Conservation (phyloP, 2,113 vertebrate genomes). For the Pollachius pollachius region DNA sequence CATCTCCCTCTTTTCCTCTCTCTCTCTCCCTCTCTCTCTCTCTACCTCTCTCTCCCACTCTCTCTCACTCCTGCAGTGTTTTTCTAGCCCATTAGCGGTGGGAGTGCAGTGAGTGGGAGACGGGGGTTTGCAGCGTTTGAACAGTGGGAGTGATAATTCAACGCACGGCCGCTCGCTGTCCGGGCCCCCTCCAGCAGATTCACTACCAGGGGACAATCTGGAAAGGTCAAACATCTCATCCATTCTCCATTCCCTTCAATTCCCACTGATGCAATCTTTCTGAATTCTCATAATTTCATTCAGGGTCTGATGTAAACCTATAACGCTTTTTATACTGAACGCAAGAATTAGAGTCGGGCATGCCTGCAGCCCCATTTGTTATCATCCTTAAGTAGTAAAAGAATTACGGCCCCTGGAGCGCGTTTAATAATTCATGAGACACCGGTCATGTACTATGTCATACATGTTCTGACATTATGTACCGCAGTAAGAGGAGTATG, state of each 20-base stretch:
- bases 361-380: no score
- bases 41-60: background rate
- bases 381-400: no score
- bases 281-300: conserved; percentile 60
- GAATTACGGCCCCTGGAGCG: no score
- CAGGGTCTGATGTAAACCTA: conserved; percentile 55
- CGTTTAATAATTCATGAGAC: no score
- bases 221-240: conserved; percentile 74
- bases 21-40: background rate
- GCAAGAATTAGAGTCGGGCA: background rate
- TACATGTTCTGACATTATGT: no score
- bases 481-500: no score
- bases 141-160: conserved; percentile 69
- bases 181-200: conserved; percentile 65
- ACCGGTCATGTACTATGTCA: no score
- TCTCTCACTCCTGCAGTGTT: conserved; percentile 36
- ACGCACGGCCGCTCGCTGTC: conserved; percentile 55
- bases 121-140: conserved; percentile 48
- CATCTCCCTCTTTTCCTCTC: background rate
- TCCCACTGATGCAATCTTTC: conserved; percentile 61
- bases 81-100: conserved; percentile 58
- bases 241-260: conserved; percentile 48
- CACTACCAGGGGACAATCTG: conserved; percentile 63
- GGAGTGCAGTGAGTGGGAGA: conserved; percentile 59
- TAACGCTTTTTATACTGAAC: conserved; percentile 10